Evolutionary conservation across 2,797 vertebrate species (phyloP), one percentile per base, ranked within the genome.

Genomic region (Arremon brunneinucha): DNA sequence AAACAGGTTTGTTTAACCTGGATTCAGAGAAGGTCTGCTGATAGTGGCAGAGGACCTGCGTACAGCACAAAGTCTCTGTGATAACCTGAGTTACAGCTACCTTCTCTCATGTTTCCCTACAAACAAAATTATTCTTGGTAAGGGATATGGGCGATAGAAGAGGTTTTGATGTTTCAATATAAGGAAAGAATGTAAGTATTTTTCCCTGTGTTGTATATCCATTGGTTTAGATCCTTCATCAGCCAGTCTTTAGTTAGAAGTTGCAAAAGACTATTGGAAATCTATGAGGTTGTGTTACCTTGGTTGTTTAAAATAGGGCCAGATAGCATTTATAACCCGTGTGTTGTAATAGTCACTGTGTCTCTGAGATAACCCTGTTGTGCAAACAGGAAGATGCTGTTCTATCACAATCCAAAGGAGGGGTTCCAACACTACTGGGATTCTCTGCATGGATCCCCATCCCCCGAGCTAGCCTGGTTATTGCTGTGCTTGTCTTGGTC

Each of bases 401-500:
- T 80, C 5, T 1, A 37, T 74, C 43, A 7, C 5, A 35, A 69
- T 27, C 64, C 47, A 11, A 12, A 46, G 46, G 5, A 44, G 30
- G 37, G 64, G 21, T n/a, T 44, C 47, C 50, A 9, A 2, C 3
- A 14, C 0, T 3, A 2, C 1, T 19, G 57, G 46, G n/a, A 27
- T 67, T 53, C 34, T 79, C n/a, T 63, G 28, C 23, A 5, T 4
- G 2, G 34, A 59, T 76, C 14, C 16, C 20, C 14, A 6, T 41
- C 21, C n/a, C 23, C 20, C 3, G 17, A 75, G 46, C 32, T 23
- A 28, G 13, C 55, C 28, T 46, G 26, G 18, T 41, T 63, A 23
- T 20, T 43, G 39, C 59, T 43, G 6, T 17, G 17, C 52, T 70
- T 10, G 1, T 47, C 57, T 87, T 30, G 43, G 27, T 53, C 11